Conservation (phyloP, 2,888 invertebrate genomes). For the Acronicta psi region DNA sequence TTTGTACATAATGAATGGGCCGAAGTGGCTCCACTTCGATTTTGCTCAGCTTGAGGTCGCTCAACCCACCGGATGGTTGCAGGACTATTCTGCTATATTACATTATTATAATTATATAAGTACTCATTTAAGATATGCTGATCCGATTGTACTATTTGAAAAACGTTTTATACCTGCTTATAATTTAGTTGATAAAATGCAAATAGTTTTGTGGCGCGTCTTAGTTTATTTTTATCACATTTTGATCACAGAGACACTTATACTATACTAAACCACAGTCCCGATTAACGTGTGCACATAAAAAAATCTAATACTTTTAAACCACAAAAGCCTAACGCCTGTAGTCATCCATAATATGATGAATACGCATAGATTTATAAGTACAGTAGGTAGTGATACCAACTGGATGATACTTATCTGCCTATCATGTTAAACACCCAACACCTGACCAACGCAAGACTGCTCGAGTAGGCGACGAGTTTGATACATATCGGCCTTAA, state of each 20-base stretch:
- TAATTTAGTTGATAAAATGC: conserved; percentile 29
- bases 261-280: too few species aligned
- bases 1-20: conserved; percentile 57
- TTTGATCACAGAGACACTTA: too few species aligned
- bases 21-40: conserved; percentile 51
- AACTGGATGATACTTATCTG: too few species aligned
- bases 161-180: conserved; percentile 1
- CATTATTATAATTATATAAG: background rate
- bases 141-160: conserved; percentile 11
- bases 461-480: too few species aligned
- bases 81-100: conserved; percentile 51
- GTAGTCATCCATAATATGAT: too few species aligned
- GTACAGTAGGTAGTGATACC: too few species aligned
- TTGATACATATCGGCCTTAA: too few species aligned
- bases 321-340: too few species aligned
- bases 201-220: conserved; percentile 5
- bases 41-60: conserved; percentile 60
- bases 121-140: conserved; percentile 24
- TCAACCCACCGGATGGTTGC: conserved; percentile 56
- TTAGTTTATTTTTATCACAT: conserved; percentile 13
- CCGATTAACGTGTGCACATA: too few species aligned
- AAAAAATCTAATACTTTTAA: too few species aligned
- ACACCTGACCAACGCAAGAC: too few species aligned
- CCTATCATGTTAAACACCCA: too few species aligned
- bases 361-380: background rate